Conservation (phyloP, 1,140 invertebrate species). For the Bombus huntii region DNA sequence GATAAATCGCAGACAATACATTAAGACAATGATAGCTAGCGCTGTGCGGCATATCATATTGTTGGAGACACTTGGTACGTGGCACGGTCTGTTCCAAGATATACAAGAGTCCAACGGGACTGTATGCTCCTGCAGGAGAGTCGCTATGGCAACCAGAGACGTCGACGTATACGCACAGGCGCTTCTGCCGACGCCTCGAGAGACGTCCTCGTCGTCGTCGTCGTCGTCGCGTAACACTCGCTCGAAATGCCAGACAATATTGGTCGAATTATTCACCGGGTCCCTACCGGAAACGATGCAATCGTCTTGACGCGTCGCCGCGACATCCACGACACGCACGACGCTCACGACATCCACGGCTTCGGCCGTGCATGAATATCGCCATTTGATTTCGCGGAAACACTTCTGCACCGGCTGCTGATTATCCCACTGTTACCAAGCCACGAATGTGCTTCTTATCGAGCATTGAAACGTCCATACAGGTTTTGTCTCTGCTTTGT, state of each 20-base stretch:
- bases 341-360: neutral
- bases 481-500: too few relatives aligned
- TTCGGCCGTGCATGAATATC: neutral
- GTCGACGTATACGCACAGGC: slow-evolving; percentile 8
- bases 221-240: slow-evolving; percentile 25
- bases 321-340: neutral
- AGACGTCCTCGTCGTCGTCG: neutral
- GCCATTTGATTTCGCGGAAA: neutral
- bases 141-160: slow-evolving; percentile 40
- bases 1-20: slow-evolving; percentile 29
- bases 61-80: slow-evolving; percentile 12
- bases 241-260: slow-evolving; percentile 43
- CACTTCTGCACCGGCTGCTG: too few relatives aligned
- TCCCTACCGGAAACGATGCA: slow-evolving; percentile 26
- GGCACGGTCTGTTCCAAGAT: slow-evolving; percentile 24
- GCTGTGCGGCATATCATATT: neutral
- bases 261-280: slow-evolving; percentile 46
- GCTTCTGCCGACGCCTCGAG: slow-evolving; percentile 30
- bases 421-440: neutral
- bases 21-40: neutral
- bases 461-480: too few relatives aligned
- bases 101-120: slow-evolving; percentile 1
- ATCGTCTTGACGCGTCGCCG: slow-evolving; percentile 23
- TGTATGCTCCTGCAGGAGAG: slow-evolving; percentile 1
- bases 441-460: neutral